Conservation (phyloP, 2,888 invertebrate genomes). For the Oscheius sp. region DNA sequence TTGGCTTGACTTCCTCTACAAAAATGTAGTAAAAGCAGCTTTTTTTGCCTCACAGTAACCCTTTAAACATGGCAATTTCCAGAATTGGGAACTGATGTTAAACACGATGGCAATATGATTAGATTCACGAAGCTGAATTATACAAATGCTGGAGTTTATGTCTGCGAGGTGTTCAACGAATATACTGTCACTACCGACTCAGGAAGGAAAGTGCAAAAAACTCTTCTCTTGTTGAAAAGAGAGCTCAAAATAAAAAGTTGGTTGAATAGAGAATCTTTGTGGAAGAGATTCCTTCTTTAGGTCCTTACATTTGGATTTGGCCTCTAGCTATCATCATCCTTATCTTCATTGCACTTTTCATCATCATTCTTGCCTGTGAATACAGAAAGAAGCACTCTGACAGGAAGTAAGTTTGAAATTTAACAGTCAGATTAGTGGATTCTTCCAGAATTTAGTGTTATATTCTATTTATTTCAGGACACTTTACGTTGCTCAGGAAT, state of each 20-base stretch:
- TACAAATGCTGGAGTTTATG: conserved; percentile 48
- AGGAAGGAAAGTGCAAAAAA: conserved; percentile 33
- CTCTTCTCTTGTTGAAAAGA: conserved; percentile 46
- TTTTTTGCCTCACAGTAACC: too few species aligned
- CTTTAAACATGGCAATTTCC: background rate
- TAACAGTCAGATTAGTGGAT: background rate
- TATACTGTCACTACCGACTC: conserved; percentile 11
- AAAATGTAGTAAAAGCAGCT: too few species aligned
- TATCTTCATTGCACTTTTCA: conserved; percentile 43
- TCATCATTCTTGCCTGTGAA: conserved; percentile 59
- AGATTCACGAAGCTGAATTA: conserved; percentile 35
- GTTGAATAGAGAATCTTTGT: too few species aligned
- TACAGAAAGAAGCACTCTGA: conserved; percentile 25
- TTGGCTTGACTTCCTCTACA: too few species aligned
- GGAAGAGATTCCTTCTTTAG: conserved; percentile 33
- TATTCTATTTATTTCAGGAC: conserved; percentile 16
- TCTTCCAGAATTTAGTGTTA: background rate
- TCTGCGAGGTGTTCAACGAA: conserved; percentile 53
- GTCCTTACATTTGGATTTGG: conserved; percentile 53
- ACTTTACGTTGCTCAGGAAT: conserved; percentile 28
- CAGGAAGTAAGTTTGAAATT: conserved; percentile 13
- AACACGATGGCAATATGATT: conserved; percentile 41
- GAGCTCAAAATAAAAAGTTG: conserved; percentile 54
- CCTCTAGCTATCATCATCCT: conserved; percentile 56
- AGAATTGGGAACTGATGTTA: conserved; percentile 37